A percentile compares a stretch with the other conserved stretches of the same genome.
These are phyloP conservation scores for Sylvietta virens DNA, from an alignment of 2,113 vertebrate species.

Conservation along the genomic window DNA sequence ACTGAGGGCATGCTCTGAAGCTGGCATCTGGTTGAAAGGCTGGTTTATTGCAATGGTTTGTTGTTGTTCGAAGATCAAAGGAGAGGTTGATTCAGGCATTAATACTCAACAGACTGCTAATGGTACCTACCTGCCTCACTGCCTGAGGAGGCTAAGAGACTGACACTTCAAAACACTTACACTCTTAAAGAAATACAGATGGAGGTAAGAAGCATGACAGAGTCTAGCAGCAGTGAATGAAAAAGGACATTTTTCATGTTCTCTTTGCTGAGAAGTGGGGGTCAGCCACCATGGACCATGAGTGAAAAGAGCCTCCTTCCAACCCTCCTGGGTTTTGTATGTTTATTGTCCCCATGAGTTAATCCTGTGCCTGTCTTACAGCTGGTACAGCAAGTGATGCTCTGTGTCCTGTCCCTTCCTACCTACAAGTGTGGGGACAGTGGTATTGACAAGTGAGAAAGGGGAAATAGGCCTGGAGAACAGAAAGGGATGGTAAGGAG, in stretches of 20 bases:
- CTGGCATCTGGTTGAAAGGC: not conserved
- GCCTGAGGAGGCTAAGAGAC: not conserved
- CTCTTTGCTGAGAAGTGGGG: not conserved
- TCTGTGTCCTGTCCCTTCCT: not conserved
- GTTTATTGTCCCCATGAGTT: rapidly evolving
- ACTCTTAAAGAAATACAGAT: not conserved
- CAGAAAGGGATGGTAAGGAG: not conserved
- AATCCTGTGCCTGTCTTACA: not conserved
- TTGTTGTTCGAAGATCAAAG: not conserved
- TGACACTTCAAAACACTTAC: not conserved
- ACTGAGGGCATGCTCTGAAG: not conserved
- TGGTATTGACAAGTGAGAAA: not conserved
- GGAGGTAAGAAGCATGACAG: not conserved
- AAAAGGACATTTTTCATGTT: not conserved
- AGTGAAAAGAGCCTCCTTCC: not conserved
- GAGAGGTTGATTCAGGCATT: not conserved
- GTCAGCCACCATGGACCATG: not conserved
- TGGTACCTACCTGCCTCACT: not conserved
- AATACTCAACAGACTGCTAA: not conserved
- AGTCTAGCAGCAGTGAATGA: not conserved
- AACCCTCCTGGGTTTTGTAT: not conserved
- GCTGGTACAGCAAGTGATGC: not conserved
- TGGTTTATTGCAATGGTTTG: not conserved
- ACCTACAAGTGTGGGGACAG: not conserved
- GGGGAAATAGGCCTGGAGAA: not conserved